These are phyloP conservation scores for Macropis europaea DNA, from an alignment of 2,888 invertebrate genomes.

Conservation along the genomic window DNA sequence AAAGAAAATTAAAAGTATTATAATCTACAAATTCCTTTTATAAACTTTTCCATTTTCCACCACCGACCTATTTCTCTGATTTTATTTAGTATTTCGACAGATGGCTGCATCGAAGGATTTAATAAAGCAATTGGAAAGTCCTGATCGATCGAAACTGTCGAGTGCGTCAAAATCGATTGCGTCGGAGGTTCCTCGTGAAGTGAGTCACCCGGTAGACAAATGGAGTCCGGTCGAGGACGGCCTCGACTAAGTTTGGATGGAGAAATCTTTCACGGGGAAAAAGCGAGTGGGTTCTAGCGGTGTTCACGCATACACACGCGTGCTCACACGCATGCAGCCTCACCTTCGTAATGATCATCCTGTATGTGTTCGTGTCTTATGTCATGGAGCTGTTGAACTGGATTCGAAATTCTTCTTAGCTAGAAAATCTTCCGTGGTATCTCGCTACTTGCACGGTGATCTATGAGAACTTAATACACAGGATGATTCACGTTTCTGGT, in stretches of 20 bases:
- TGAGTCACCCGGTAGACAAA: constrained; percentile 35
- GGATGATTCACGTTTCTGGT: too few relatives aligned
- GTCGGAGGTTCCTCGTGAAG: neutral
- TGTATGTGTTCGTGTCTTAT: constrained; percentile 23
- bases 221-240: constrained; percentile 25
- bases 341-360: constrained; percentile 6
- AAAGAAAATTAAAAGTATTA: too few relatives aligned
- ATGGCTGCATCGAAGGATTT: too few relatives aligned
- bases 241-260: constrained; percentile 45
- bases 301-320: too few relatives aligned
- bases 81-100: too few relatives aligned
- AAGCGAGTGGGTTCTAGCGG: constrained; percentile 27
- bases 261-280: constrained; percentile 57
- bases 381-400: constrained; percentile 30
- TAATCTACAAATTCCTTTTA: too few relatives aligned
- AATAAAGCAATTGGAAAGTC: neutral
- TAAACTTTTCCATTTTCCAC: too few relatives aligned
- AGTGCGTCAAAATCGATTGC: neutral
- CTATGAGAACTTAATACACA: too few relatives aligned
- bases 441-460: too few relatives aligned
- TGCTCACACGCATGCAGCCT: neutral
- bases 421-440: constrained; percentile 9
- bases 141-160: neutral
- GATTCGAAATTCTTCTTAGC: constrained; percentile 8
- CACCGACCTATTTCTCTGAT: too few relatives aligned